Conservation (phyloP, 2,888 invertebrate genomes). For the Nomada fabriciana region DNA sequence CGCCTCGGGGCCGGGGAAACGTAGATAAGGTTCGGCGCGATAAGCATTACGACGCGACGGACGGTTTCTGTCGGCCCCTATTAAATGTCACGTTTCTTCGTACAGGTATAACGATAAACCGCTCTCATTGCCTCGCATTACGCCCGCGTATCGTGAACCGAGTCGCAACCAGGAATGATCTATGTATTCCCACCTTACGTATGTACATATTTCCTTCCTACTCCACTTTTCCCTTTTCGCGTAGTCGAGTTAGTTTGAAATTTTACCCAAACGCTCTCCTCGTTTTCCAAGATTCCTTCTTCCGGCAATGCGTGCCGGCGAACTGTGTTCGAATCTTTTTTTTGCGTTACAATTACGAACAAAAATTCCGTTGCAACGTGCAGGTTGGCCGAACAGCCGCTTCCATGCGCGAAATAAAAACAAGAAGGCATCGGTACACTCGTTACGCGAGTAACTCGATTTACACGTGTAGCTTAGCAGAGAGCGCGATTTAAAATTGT, state of each 20-base stretch:
- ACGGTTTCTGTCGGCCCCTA: slow-evolving; percentile 25
- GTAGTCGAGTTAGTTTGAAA: not conserved
- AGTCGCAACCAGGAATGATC: slow-evolving; percentile 3
- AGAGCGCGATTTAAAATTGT: slow-evolving; percentile 25
- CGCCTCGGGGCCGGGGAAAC: slow-evolving; percentile 20
- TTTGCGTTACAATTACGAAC: not conserved
- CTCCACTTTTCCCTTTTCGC: not conserved
- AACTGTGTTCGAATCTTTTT: not conserved
- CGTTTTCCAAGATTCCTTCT: not conserved
- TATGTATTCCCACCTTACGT: not conserved
- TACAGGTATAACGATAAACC: slow-evolving; percentile 47
- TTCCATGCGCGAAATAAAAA: slow-evolving; percentile 24
- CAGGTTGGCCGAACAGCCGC: not conserved
- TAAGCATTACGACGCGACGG: slow-evolving; percentile 32
- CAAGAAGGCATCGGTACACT: slow-evolving; percentile 7
- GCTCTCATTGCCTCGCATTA: slow-evolving; percentile 28
- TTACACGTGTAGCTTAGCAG: not conserved
- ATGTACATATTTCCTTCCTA: not conserved
- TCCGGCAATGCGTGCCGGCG: too few species aligned
- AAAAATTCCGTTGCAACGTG: not conserved
- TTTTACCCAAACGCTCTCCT: not conserved
- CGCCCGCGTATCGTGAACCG: slow-evolving; percentile 29
- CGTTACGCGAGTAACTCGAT: slow-evolving; percentile 23
- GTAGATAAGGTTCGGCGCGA: slow-evolving; percentile 44
- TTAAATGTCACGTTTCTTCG: slow-evolving; percentile 48